These are phyloP conservation scores for Pachyrhynchus sulphureomaculatus DNA, from an alignment of 1,140 invertebrate genomes.

Conservation along the genomic window DNA sequence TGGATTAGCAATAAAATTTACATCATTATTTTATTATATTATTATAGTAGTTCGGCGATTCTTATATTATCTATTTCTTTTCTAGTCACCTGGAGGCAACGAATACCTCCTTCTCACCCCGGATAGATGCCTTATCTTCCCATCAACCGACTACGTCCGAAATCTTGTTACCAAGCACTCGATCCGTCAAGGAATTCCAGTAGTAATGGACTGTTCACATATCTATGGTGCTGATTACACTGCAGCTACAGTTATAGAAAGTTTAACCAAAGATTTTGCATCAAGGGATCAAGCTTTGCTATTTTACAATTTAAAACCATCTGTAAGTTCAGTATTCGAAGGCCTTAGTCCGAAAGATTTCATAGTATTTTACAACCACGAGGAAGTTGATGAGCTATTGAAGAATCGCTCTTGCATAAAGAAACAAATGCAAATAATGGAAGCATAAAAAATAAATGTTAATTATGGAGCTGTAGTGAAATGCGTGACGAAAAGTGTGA, in stretches of 20 bases:
- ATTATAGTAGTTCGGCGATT: too few species aligned
- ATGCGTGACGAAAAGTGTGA: background rate
- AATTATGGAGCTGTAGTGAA: slow-evolving; percentile 19
- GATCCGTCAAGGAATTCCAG: slow-evolving; percentile 64
- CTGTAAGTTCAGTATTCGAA: slow-evolving; percentile 75
- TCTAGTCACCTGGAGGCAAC: slow-evolving; percentile 63
- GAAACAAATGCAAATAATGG: slow-evolving; percentile 33
- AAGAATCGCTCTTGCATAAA: slow-evolving; percentile 31
- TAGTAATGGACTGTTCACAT: slow-evolving; percentile 80
- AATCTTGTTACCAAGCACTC: slow-evolving; percentile 80
- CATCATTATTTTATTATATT: too few species aligned
- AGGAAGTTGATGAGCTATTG: slow-evolving; percentile 62
- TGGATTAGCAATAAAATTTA: too few species aligned
- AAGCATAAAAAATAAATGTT: slow-evolving; percentile 34
- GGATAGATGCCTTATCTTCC: slow-evolving; percentile 83
- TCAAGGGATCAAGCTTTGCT: slow-evolving; percentile 70
- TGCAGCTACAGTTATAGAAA: slow-evolving; percentile 72
- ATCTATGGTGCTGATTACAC: slow-evolving; percentile 82
- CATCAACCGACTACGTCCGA: slow-evolving; percentile 83
- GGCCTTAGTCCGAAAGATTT: slow-evolving; percentile 71
- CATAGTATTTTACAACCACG: slow-evolving; percentile 72
- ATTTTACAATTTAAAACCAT: slow-evolving; percentile 79
- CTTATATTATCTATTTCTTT: too few species aligned
- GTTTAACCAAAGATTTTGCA: slow-evolving; percentile 70
- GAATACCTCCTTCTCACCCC: slow-evolving; percentile 80